Evolutionary conservation across 2,113 vertebrate species (phyloP).

Genomic region (Pica pica): DNA sequence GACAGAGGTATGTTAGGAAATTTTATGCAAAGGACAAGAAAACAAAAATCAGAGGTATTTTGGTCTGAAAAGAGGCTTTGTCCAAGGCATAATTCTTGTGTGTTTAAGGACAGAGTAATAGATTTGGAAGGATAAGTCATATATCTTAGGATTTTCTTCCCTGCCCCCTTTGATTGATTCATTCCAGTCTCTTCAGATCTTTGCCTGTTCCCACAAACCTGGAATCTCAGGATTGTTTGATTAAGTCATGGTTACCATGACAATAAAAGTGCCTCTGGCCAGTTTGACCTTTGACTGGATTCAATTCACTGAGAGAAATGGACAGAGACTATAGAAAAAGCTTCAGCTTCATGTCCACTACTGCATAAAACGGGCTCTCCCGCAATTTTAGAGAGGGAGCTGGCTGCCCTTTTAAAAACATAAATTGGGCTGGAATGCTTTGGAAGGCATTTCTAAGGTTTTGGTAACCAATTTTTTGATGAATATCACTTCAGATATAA

Average conservation of each 20-base stretch:
- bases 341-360: slow-evolving; percentile 23
- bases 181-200: slow-evolving; percentile 71
- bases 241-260: slow-evolving; percentile 82
- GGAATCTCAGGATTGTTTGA: slow-evolving; percentile 87
- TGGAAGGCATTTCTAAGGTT: not conserved
- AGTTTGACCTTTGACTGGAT: slow-evolving; percentile 85
- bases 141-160: slow-evolving; percentile 70
- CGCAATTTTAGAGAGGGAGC: not conserved
- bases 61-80: slow-evolving; percentile 59
- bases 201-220: slow-evolving; percentile 73
- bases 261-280: slow-evolving; percentile 83
- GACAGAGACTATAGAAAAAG: slow-evolving; percentile 64
- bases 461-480: not conserved
- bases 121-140: slow-evolving; percentile 72
- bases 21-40: slow-evolving; percentile 51
- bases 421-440: not conserved
- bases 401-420: not conserved
- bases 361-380: not conserved
- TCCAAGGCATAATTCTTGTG: slow-evolving; percentile 58
- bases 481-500: not conserved
- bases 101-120: slow-evolving; percentile 71
- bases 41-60: slow-evolving; percentile 69
- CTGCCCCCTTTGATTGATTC: slow-evolving; percentile 68
- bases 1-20: slow-evolving; percentile 48
- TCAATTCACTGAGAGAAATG: slow-evolving; percentile 81